Base-by-base conservation (phyloP, 2,888 invertebrate genomes). In the Tigriopus californicus region DNA sequence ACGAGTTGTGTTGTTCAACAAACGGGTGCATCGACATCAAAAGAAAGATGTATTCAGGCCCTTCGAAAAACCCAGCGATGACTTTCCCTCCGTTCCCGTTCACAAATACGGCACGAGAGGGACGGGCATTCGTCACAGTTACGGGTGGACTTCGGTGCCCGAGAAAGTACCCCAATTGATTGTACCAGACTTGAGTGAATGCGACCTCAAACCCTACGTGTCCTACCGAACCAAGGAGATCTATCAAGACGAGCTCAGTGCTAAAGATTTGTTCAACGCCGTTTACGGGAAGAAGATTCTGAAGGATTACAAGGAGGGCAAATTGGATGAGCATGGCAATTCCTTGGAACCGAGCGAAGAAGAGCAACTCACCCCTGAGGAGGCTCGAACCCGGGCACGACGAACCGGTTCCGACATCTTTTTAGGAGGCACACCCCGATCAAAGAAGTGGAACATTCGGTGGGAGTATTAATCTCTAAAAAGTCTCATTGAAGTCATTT, bases 111-210 rank as follows among this genome's bases (percentile, higher is more conserved):
- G 54, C n/a, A 40, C 40, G 2, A 6, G 54, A 18, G 41, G 54
- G 3, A 41, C 54, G n/a, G 54, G 54, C 18, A 54, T 54, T 41
- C 54, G 54, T 18, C 54, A 54, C 41, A 18, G 41, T 11, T 3
- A n/a, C 8, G 41, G 12, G 11, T 54, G 54, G 54, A 42, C 60
- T n/a, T 40, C 57, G 4, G 61, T 95, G 3, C 83, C 85, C 1
- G 94, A 95, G 75, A 90, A 82, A 81, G 79, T 89, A 63, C 92
- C 95, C 0, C 85, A 94, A 68, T 69, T 97, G 15, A 79, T 97
- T 60, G 94, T 97, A 1, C 97, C 97, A 0, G 82, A 92, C 70
- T 72, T 98, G 24, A 80, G 77, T 63, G 80, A 76, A 64, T 97
- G 44, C 22, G 15, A 80, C 72, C 72, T 98, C 20, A 90, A 89